Base-by-base conservation (phyloP, 1,140 invertebrate species). In the Penaeus chinensis region DNA sequence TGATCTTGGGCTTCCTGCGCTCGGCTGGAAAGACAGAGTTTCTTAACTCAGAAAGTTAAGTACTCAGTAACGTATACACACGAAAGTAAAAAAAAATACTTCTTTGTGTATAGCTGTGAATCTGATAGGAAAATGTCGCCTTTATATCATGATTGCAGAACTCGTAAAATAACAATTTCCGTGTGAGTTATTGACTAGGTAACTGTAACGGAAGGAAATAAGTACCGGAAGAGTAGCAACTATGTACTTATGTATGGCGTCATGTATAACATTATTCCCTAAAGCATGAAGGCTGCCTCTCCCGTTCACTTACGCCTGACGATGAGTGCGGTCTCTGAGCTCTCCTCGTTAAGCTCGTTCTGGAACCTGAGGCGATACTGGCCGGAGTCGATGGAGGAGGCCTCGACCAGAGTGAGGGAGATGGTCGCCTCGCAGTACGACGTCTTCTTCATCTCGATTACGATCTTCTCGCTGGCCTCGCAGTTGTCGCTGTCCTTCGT, bases 1-100 rank as follows among this genome's bases (percentile, higher is more conserved):
- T 74, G 66, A 90, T 76, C 69, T 89, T 89, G n/a, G 90, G 90
- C 82, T 90, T 90, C 66, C 69, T 85, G 5, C 89, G 77, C 63
- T 85, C 89, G n/a, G 80, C 89, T 89, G 85, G 19, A 47, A 65
- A 65, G 37, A 22, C 27, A 8, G 32, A 18, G n/a, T 42, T 54
- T 37, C 22, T n/a, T 42, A 24, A 82, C 18, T 69, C 22, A 74
- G 71, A 24, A 54, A 18, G 24, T 19, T 47, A 16, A 76, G 47
- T n/a, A 16, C 2, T 47, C 13, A 27, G 13, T 74, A 24, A 74
- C 27, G 7, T 32, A 18, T 24, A 24, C 27, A 74, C 37, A 8
- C 37, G 37, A 42, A 32, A 32, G 4, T 42, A 3, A 42, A 42
- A 42, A 42, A 42, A 7, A 42, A 74, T 18, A 5, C 10, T 54